These are phyloP conservation scores for Noturus placidus DNA, from an alignment of 2,113 vertebrate species.

Conservation along the genomic window DNA sequence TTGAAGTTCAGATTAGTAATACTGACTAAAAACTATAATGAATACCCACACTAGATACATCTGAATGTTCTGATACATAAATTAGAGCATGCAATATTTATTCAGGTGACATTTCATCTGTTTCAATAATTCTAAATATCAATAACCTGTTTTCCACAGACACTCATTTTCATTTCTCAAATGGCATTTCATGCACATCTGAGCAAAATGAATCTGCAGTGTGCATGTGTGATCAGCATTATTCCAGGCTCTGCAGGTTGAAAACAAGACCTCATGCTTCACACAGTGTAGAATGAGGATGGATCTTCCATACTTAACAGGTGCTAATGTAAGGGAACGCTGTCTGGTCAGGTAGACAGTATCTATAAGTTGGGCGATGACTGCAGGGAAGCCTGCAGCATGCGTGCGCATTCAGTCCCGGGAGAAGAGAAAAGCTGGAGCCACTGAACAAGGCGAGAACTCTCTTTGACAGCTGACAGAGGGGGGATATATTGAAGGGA, in stretches of 20 bases:
- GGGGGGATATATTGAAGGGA: slow-evolving; percentile 44
- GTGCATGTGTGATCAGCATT: neutral
- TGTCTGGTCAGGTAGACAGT: slow-evolving; percentile 63
- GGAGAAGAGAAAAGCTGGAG: slow-evolving; percentile 59
- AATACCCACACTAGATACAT: neutral
- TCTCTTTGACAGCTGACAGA: slow-evolving; percentile 63
- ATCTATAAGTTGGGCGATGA: slow-evolving; percentile 69
- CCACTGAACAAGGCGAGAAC: slow-evolving; percentile 63
- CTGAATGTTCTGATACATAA: neutral
- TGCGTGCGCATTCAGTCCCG: slow-evolving; percentile 64
- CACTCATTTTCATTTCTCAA: slow-evolving; percentile 4
- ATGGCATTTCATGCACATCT: neutral
- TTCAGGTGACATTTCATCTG: neutral
- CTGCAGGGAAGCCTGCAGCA: slow-evolving; percentile 72
- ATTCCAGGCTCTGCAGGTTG: slow-evolving; percentile 23
- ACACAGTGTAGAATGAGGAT: slow-evolving; percentile 52
- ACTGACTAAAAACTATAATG: neutral
- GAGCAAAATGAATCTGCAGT: neutral
- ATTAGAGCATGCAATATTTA: neutral
- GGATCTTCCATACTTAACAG: slow-evolving; percentile 63
- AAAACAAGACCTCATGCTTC: slow-evolving; percentile 24
- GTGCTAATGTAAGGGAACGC: slow-evolving; percentile 61
- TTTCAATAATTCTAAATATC: neutral
- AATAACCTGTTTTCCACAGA: neutral
- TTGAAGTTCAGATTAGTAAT: neutral